Evolutionary conservation across 2,888 invertebrate genomes (phyloP), one percentile per base, ranked within the genome.

Genomic region (Thera obeliscata): DNA sequence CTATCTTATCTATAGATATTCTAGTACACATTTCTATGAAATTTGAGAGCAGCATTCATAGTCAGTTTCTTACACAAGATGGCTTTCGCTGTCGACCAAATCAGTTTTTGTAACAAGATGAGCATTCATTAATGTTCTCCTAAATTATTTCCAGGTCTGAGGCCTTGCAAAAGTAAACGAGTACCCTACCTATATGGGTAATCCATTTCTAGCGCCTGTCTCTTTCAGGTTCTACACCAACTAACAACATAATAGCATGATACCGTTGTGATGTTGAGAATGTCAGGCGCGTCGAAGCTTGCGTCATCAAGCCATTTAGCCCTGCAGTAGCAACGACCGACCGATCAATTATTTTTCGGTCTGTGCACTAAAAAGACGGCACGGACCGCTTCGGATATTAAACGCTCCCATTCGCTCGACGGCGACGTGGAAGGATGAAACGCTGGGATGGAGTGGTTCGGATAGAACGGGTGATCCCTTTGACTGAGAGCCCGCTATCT

Each of bases 281-380:
- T 55, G 7, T 41, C 52, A 43, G n/a, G 57, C 54, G 52, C 22
- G 58, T 83, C 79, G 79, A 54, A 82, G 75, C 85, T 80, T 86
- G 85, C 87, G 87, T 87, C 86, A 89, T 86, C 78, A 81, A 75
- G 82, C 85, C 84, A 87, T 88, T 87, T 87, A 85, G 83, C 82
- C 73, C 75, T 76, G 78, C 76, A 81, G 83, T 84, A 81, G 22
- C 81, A 33, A 43, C 43, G 52, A 52, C 50, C 54, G 61, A 61
- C 61, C 90, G 87, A 93, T 93, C 90, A 90, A 89, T 92, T 91
- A 91, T 90, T 90, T 91, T 91, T 88, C 87, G 84, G 84, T 87
- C 81, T 79, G 81, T 81, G 81, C 81, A 76, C 85, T 87, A 89
- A 90, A 90, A 91, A 90, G 90, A 89, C 84, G 80, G 75, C 67